Percentiles rank a stretch among this genome's conserved stretches.
These are phyloP conservation scores for Cuniculus paca DNA, from an alignment of 2,797 vertebrate species.

Conservation along the genomic window DNA sequence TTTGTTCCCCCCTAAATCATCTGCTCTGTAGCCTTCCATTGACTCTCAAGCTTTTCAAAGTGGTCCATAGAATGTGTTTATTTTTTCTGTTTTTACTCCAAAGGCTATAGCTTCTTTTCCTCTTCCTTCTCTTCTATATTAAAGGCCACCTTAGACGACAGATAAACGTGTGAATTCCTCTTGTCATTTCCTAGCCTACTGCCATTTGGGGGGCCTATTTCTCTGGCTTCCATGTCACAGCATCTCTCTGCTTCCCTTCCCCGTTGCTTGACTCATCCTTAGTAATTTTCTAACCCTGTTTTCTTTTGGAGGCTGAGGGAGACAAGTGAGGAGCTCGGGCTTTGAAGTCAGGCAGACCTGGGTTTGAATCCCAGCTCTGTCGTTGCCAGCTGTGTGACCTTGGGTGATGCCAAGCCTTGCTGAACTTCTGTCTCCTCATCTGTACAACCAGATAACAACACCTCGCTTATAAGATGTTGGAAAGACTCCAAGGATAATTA, in stretches of 20 bases:
- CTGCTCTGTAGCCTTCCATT: not conserved
- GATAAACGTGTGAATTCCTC: not conserved
- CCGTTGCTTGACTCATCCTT: not conserved
- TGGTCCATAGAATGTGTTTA: not conserved
- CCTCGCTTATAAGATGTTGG: not conserved
- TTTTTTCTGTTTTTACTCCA: not conserved
- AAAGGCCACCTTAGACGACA: not conserved
- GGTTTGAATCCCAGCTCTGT: not conserved
- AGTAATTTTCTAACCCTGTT: not conserved
- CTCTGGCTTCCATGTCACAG: not conserved
- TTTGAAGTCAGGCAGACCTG: not conserved
- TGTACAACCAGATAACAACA: not conserved
- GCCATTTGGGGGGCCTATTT: not conserved
- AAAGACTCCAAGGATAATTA: not conserved
- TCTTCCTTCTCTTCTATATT: not conserved
- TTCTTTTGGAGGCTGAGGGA: not conserved
- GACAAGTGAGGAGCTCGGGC: not conserved
- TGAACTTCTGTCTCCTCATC: not conserved
- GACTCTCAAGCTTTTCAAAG: not conserved
- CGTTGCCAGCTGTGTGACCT: not conserved
- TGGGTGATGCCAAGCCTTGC: not conserved
- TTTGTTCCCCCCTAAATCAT: not conserved
- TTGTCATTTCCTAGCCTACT: not conserved
- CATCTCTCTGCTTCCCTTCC: not conserved
- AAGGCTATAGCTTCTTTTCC: not conserved